Conservation (phyloP, 2,113 vertebrate species). For the Rhynchomys soricoides region DNA sequence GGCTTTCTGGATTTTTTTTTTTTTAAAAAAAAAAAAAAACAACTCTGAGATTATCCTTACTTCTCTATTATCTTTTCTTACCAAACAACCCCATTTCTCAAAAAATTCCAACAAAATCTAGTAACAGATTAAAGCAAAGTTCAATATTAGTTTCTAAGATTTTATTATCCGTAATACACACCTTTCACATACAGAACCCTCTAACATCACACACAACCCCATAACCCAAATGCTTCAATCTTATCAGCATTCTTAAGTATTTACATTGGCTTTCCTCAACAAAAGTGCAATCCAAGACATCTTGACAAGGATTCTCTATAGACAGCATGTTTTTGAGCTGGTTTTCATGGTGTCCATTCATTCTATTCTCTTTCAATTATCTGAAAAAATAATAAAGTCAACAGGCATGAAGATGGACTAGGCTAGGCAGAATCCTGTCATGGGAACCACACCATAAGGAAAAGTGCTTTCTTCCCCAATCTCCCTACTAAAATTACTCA, state of each 20-base stretch:
- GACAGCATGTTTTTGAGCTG: slow-evolving; percentile 74
- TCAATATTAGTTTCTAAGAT: slow-evolving; percentile 80
- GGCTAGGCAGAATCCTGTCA: slow-evolving; percentile 68
- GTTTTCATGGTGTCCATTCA: slow-evolving; percentile 73
- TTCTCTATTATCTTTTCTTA: slow-evolving; percentile 10
- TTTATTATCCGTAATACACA: slow-evolving; percentile 89
- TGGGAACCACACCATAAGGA: slow-evolving; percentile 59
- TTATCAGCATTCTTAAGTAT: slow-evolving; percentile 88
- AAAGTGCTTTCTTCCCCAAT: not conserved
- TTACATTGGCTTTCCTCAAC: slow-evolving; percentile 86
- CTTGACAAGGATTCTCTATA: slow-evolving; percentile 82
- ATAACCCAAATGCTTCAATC: slow-evolving; percentile 85
- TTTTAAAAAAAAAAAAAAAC: too few relatives aligned
- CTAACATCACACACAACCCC: slow-evolving; percentile 85
- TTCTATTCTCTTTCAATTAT: slow-evolving; percentile 76
- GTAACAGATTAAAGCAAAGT: slow-evolving; percentile 31
- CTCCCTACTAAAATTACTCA: slow-evolving; percentile 23
- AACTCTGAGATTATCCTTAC: not conserved
- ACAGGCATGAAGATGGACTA: slow-evolving; percentile 50
- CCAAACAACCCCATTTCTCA: slow-evolving; percentile 3
- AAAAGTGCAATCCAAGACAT: slow-evolving; percentile 88
- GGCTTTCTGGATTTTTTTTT: not conserved
- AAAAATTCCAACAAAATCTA: slow-evolving; percentile 37
- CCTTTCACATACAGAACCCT: slow-evolving; percentile 88
- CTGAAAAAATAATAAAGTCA: slow-evolving; percentile 76